Conservation (phyloP, 2,113 vertebrate species). For the Hemiscyllium ocellatum region DNA sequence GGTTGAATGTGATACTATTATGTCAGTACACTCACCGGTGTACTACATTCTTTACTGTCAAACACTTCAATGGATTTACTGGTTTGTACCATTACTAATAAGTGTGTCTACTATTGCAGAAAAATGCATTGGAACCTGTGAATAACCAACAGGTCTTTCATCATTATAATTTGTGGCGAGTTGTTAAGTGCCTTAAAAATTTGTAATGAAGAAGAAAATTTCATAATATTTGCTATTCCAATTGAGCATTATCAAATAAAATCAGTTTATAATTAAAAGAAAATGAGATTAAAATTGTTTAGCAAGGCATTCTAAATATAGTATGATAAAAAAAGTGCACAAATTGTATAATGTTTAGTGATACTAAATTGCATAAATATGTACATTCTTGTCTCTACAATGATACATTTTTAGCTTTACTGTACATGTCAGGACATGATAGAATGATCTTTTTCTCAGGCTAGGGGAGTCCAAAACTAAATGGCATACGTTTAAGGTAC, state of each 20-base stretch:
- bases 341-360: not conserved
- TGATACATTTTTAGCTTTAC: not conserved
- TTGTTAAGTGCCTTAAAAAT: not conserved
- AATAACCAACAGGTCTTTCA: not conserved
- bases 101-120: not conserved
- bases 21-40: not conserved
- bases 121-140: not conserved
- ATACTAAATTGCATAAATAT: not conserved
- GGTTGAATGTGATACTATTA: not conserved
- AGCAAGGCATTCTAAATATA: not conserved
- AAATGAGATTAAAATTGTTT: not conserved
- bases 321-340: not conserved
- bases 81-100: not conserved
- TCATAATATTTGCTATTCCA: not conserved
- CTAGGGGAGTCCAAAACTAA: too few species aligned
- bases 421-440: not conserved
- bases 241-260: not conserved
- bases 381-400: not conserved
- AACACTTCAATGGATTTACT: not conserved
- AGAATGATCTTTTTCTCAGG: too few species aligned
- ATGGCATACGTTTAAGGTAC: too few species aligned
- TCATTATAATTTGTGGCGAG: not conserved
- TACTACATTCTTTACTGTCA: not conserved
- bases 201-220: not conserved
- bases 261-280: not conserved